These are phyloP conservation scores for Mimas tiliae DNA, from an alignment of 2,888 invertebrate species.

Conservation along the genomic window DNA sequence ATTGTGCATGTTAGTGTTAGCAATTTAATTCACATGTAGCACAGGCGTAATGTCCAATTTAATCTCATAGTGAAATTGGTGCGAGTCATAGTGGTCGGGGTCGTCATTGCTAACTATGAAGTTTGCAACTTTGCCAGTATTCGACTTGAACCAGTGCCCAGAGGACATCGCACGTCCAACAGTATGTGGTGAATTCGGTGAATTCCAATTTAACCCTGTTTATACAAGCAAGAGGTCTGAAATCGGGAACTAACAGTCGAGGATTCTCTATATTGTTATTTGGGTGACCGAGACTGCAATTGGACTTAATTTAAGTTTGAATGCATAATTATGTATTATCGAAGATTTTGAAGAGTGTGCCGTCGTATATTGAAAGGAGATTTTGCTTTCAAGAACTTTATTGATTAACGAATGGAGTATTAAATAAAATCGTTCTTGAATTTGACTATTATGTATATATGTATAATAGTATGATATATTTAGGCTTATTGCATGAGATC, in stretches of 20 bases:
- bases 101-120: conserved; percentile 70
- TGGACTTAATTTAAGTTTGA: conserved; percentile 5
- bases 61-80: conserved; percentile 64
- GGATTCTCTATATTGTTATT: conserved; percentile 19
- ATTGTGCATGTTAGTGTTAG: conserved; percentile 36
- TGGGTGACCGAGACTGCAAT: conserved; percentile 1
- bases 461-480: too few species aligned
- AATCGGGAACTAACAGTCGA: not conserved
- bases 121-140: conserved; percentile 68
- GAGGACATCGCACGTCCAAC: conserved; percentile 59
- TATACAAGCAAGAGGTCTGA: conserved; percentile 52
- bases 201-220: conserved; percentile 70
- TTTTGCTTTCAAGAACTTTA: too few species aligned
- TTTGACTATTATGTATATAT: too few species aligned
- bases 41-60: conserved; percentile 65
- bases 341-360: not conserved
- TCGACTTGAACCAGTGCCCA: conserved; percentile 48
- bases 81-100: conserved; percentile 59
- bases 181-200: conserved; percentile 63
- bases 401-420: too few species aligned
- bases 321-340: not conserved
- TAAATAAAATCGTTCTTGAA: too few species aligned
- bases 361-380: not conserved
- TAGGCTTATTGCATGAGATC: too few species aligned
- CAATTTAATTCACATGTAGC: conserved; percentile 61